Percentiles rank a stretch among this genome's conserved stretches.
phyloP scores from a whole-genome alignment of 1,140 invertebrate genomes.

The Drosophila sturtevanti region DNA sequence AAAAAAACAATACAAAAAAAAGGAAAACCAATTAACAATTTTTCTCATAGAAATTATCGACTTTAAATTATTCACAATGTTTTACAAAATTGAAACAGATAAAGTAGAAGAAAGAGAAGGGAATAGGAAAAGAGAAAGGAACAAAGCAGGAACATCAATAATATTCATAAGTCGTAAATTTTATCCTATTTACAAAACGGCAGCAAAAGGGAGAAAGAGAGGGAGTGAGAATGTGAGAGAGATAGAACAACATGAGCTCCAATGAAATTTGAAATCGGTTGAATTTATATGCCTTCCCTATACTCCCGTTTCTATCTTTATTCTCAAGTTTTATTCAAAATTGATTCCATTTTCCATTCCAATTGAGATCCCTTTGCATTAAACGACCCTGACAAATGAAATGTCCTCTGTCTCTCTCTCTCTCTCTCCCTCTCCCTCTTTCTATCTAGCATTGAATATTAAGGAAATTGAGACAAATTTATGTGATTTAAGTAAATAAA shows the following conservation, averaged over 20 bases:
- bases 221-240: no score
- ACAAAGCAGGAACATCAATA: background rate
- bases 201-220: background rate
- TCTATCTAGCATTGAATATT: background rate
- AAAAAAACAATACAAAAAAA: background rate
- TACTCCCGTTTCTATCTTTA: no score
- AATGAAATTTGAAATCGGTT: no score
- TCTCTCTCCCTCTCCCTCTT: background rate
- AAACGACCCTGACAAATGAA: background rate
- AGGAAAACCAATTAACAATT: background rate
- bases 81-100: background rate
- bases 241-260: no score
- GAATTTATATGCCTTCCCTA: no score
- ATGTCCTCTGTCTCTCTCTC: background rate
- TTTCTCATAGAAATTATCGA: background rate
- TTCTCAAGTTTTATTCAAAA: no score
- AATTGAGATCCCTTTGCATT: background rate
- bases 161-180: background rate
- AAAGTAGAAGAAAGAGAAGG: background rate
- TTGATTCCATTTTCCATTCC: no score
- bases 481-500: slow-evolving; percentile 4
- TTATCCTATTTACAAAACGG: background rate
- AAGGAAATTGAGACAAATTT: slow-evolving; percentile 7
- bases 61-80: slow-evolving; percentile 1
- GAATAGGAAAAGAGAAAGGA: background rate